Conservation (phyloP, 2,888 invertebrate species). For the Morpho achilles region DNA sequence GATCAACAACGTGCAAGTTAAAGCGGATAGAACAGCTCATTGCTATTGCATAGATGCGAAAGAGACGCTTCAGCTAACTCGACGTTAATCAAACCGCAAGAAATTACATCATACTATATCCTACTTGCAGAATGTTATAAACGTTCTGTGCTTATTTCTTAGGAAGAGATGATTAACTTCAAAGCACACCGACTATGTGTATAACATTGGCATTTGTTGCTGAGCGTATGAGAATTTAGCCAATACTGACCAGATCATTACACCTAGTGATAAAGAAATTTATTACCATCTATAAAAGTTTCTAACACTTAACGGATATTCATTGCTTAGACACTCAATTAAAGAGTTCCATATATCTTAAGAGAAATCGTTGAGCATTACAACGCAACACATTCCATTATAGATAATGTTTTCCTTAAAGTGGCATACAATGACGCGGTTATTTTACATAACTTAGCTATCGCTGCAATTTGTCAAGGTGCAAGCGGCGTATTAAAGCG, state of each 20-base stretch:
- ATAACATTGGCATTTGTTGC: conserved; percentile 21
- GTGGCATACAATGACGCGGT: conserved; percentile 6
- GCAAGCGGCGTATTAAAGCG: conserved; percentile 29
- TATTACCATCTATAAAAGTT: background rate
- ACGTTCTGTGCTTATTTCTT: conserved; percentile 29
- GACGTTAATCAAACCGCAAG: conserved; percentile 44
- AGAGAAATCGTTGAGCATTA: background rate
- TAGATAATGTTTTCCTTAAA: conserved; percentile 2
- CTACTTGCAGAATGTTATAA: conserved; percentile 26
- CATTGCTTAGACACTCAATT: background rate
- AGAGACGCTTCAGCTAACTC: conserved; percentile 39
- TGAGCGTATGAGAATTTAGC: conserved; percentile 7
- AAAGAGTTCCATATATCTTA: background rate
- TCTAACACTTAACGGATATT: background rate
- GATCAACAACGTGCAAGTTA: conserved; percentile 8
- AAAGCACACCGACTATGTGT: conserved; percentile 4
- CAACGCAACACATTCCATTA: background rate
- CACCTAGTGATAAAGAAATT: background rate
- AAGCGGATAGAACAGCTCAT: conserved; percentile 41
- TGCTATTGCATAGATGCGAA: conserved; percentile 51
- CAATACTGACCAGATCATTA: conserved; percentile 1
- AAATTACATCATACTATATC: conserved; percentile 39
- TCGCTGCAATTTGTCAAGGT: conserved; percentile 48
- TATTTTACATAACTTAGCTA: conserved; percentile 8
- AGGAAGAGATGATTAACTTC: conserved; percentile 43